Evolutionary conservation across 1,140 invertebrate species (phyloP), one percentile per base, ranked within the genome.

Genomic region (Drosophila sturtevanti): DNA sequence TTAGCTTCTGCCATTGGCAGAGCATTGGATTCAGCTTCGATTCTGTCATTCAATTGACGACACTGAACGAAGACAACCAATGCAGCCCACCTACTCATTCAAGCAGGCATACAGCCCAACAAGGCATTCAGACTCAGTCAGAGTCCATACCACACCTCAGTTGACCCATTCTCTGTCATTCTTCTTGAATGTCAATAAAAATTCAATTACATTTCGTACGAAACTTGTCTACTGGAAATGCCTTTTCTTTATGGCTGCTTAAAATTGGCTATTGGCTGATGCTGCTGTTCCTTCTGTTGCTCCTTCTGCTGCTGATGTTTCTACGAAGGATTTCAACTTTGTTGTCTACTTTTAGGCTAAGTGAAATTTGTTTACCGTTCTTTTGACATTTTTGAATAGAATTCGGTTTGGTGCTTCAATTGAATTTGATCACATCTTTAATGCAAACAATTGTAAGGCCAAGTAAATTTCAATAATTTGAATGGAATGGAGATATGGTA

Each of bases 161-260:
- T 48, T 48, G 41, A 48, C 41, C 41, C 41, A 48, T 48, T 48
- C 41, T 48, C 41, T 48, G 41, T 48, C 16, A n/a, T 61, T 72
- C 54, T 64, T 56, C 64, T 71, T 77, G 68, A 87, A 89, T 82
- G 82, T 87, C 81, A 86, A 87, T 87, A 87, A 87, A 89, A 87
- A 87, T 87, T 87, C 82, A 87, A 87, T 87, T 87, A 87, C 82
- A 79, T 69, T 82, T 73, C 63, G 56, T 55, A 70, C 61, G 55
- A 70, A 79, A 73, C 66, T 82, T 76, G 77, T 55, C 41, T 63
- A 56, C 44, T 62, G 61, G 61, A 67, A 69, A 63, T 70, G 59
- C 35, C 51, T 35, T 70, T 87, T 81, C 82, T 68, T 76, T 81
- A 75, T 86, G 68, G 82, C 65, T 68, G 81, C 78, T 82, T 82